Percentiles rank a stretch among this genome's conserved stretches.
Conservation (phyloP, 2,888 invertebrate species). For the Ferrisia virgata region DNA sequence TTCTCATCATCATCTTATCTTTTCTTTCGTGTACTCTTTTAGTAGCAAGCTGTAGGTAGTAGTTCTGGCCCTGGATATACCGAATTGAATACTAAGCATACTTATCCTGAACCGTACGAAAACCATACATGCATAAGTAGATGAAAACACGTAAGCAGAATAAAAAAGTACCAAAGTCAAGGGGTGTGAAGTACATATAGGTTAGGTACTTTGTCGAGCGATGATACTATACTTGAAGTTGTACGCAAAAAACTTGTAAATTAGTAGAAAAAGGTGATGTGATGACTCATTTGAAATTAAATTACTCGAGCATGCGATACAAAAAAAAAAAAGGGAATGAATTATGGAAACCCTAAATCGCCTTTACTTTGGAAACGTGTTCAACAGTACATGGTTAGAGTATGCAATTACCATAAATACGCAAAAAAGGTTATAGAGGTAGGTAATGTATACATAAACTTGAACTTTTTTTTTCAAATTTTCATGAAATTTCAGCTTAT, state of each 20-base stretch:
- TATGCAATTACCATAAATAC: not conserved
- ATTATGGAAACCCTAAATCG: not conserved
- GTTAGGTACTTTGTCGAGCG: not conserved
- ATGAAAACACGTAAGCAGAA: not conserved
- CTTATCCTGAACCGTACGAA: too few relatives aligned
- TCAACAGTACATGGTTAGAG: not conserved
- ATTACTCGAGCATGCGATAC: not conserved
- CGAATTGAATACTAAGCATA: too few relatives aligned
- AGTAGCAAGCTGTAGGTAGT: not conserved
- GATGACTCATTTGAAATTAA: not conserved
- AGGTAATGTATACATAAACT: too few relatives aligned
- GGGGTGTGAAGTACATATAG: not conserved
- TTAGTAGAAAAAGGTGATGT: not conserved
- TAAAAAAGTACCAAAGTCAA: not conserved
- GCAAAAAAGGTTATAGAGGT: too few relatives aligned
- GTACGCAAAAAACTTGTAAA: not conserved
- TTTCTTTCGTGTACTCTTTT: not conserved
- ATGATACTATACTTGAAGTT: not conserved
- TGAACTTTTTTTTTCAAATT: not conserved
- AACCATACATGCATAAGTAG: not conserved
- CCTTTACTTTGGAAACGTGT: not conserved
- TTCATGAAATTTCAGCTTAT: not conserved
- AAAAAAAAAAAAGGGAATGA: not conserved
- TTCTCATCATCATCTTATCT: not conserved
- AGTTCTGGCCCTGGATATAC: too few relatives aligned